Conservation (phyloP, 2,888 invertebrate genomes). For the Lithosia quadra region DNA sequence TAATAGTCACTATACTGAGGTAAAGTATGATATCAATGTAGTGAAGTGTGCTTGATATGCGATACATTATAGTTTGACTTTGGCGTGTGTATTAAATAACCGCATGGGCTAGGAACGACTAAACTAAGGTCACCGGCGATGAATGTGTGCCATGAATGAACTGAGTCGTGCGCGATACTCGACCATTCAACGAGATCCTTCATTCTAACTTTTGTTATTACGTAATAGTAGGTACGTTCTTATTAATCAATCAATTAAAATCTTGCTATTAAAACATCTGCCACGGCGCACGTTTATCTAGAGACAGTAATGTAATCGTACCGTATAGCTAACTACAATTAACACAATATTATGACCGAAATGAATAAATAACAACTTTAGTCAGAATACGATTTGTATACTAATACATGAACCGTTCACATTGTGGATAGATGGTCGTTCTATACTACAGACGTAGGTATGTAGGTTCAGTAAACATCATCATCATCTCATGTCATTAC, state of each 20-base stretch:
- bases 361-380: neutral
- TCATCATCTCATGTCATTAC: neutral
- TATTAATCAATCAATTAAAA: constrained; percentile 59
- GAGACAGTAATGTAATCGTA: constrained; percentile 50
- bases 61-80: constrained; percentile 42
- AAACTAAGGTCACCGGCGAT: constrained; percentile 71
- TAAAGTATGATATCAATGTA: constrained; percentile 26
- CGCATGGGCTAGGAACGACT: constrained; percentile 61
- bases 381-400: neutral
- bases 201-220: constrained; percentile 72
- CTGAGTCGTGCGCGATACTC: constrained; percentile 61
- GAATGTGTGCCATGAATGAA: constrained; percentile 74
- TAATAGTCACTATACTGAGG: constrained; percentile 24
- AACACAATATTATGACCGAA: neutral
- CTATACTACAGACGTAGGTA: neutral
- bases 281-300: constrained; percentile 47
- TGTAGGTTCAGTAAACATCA: neutral
- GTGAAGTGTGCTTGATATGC: constrained; percentile 33
- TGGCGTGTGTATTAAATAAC: constrained; percentile 56
- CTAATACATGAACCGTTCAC: neutral
- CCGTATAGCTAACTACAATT: constrained; percentile 31
- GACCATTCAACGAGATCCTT: constrained; percentile 74
- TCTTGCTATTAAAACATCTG: constrained; percentile 47
- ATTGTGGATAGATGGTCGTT: neutral
- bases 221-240: constrained; percentile 62